A percentile compares a stretch with the other conserved stretches of the same genome.
These are phyloP conservation scores for Acromyrmex heyeri DNA, from an alignment of 1,140 invertebrate species.

Conservation along the genomic window DNA sequence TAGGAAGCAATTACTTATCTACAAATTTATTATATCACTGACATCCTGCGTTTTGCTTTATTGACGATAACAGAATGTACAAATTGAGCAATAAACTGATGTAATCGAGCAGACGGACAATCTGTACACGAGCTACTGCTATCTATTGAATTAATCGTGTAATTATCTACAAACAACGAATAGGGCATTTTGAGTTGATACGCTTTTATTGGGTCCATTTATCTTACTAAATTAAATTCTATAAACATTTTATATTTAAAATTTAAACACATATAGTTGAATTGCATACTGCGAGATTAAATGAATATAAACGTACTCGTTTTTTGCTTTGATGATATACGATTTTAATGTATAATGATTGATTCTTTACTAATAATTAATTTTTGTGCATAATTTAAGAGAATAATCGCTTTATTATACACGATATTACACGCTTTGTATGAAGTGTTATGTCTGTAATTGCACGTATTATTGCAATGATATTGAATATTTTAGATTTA, in stretches of 20 bases:
- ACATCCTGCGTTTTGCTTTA: too few species aligned
- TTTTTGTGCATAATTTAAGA: not conserved
- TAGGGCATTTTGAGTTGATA: too few species aligned
- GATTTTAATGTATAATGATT: not conserved
- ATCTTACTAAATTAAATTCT: too few species aligned
- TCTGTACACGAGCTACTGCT: too few species aligned
- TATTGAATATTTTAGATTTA: slow-evolving; percentile 30
- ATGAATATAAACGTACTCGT: not conserved
- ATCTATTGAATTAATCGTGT: too few species aligned
- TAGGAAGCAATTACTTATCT: too few species aligned
- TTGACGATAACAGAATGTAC: too few species aligned
- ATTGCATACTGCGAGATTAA: not conserved
- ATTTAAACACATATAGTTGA: not conserved
- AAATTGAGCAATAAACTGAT: too few species aligned
- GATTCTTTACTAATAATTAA: not conserved
- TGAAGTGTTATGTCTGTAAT: not conserved
- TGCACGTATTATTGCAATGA: not conserved
- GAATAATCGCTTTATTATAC: not conserved
- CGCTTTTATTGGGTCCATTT: too few species aligned
- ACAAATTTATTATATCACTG: too few species aligned
- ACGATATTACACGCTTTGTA: not conserved
- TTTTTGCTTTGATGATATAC: not conserved
- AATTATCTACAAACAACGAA: too few species aligned
- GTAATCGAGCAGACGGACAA: too few species aligned
- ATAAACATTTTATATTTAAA: not conserved